Conservation (phyloP, 2,888 invertebrate genomes). For the Philopedon plagiatum region DNA sequence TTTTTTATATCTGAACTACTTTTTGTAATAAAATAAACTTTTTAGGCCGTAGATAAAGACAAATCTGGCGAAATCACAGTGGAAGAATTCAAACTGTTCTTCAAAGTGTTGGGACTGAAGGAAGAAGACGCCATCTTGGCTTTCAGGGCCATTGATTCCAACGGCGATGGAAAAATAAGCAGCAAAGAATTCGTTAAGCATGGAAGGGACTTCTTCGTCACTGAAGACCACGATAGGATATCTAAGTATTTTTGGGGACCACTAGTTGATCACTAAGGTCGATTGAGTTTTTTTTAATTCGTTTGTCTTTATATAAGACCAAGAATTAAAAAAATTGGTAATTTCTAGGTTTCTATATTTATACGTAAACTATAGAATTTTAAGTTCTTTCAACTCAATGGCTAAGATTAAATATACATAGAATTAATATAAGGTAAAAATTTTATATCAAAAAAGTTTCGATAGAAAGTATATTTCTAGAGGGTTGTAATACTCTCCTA, state of each 20-base stretch:
- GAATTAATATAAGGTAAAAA: no score
- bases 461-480: no score
- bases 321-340: no score
- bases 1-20: no score
- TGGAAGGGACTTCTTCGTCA: slow-evolving; percentile 85
- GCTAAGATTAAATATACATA: no score
- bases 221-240: slow-evolving; percentile 81
- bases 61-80: slow-evolving; percentile 83
- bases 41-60: slow-evolving; percentile 86
- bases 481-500: no score
- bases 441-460: no score
- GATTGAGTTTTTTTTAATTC: no score
- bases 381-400: no score
- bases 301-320: no score
- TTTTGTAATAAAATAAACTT: slow-evolving; percentile 33
- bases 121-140: slow-evolving; percentile 84
- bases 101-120: slow-evolving; percentile 82
- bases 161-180: slow-evolving; percentile 83
- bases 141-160: slow-evolving; percentile 84
- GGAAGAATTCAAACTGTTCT: slow-evolving; percentile 87
- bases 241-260: slow-evolving; percentile 93
- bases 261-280: slow-evolving; percentile 73
- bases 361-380: no score
- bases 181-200: slow-evolving; percentile 85
- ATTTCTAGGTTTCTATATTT: no score